These are phyloP conservation scores for Dasysyrphus albostriatus DNA, from an alignment of 2,888 invertebrate genomes.

Conservation along the genomic window DNA sequence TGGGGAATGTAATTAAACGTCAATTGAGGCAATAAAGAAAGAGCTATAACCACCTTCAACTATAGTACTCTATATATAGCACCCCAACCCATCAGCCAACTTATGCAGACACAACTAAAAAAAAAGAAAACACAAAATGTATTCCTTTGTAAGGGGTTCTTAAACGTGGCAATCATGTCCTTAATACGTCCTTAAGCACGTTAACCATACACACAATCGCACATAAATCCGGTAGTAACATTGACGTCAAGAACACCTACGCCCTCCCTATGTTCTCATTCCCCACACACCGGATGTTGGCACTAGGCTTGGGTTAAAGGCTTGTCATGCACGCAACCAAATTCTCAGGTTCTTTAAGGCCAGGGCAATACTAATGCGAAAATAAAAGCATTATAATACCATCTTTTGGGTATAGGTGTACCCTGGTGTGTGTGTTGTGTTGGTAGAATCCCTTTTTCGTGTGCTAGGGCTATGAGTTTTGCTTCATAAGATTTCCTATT, in stretches of 20 bases:
- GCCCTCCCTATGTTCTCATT: not conserved
- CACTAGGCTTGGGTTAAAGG: constrained; percentile 42
- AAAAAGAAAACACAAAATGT: constrained; percentile 13
- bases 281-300: constrained; percentile 4
- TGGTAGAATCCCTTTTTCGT: constrained; percentile 11
- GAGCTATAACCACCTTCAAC: constrained; percentile 23
- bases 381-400: constrained; percentile 71
- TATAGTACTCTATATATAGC: too few species aligned
- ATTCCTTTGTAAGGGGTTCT: constrained; percentile 67
- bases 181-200: constrained; percentile 69
- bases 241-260: constrained; percentile 19
- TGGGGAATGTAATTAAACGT: constrained; percentile 68
- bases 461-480: constrained; percentile 9
- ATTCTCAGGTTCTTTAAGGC: constrained; percentile 64
- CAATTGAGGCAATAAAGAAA: constrained; percentile 67
- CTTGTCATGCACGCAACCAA: constrained; percentile 61
- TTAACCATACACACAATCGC: constrained; percentile 53
- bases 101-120: constrained; percentile 17
- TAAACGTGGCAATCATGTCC: constrained; percentile 72
- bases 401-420: constrained; percentile 19
- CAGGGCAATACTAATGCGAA: constrained; percentile 74
- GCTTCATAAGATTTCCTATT: not conserved
- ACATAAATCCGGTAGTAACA: constrained; percentile 33
- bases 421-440: not conserved
- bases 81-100: not conserved